Base-by-base conservation (phyloP, 2,113 vertebrate species). In the Gymnarchus niloticus region DNA sequence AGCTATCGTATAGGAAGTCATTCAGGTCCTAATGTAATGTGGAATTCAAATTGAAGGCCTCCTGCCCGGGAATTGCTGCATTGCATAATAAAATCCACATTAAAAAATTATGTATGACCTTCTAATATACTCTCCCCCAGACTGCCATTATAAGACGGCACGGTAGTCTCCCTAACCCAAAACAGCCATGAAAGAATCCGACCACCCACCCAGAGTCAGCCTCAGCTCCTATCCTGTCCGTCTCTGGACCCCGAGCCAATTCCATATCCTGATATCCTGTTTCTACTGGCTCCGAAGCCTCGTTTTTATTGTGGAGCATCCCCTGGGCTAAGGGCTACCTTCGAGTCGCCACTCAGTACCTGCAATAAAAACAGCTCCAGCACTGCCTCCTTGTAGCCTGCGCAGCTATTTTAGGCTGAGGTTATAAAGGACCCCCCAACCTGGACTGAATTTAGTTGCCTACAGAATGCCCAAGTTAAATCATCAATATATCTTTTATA, bases 391-490 rank as follows among this genome's bases (percentile, higher is more conserved):
- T 57, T 73, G 3, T 33, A 12, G 17, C n/a, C 61, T 54, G 23
- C 48, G 37, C 88, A 92, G 87, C 90, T 93, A 92, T 94, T 91
- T 91, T 85, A 83, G 88, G 88, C 88, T 91, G 90, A 92, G 91
- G 92, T 93, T 92, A 89, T 87, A 90, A 89, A 91, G 92, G 90
- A 90, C 91, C 81, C 80, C n/a, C 17, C 0, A 59, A 54, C 48
- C 56, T 23, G 25, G 52, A 54, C 92, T 92, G 88, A 91, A 92
- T 93, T 91, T 94, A 92, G 92, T 88, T 88, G 56, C 84, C 92
- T 91, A 85, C 92, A 91, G 89, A 88, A 89, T 91, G 88, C 92
- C 92, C 86, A 89, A 91, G 89, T 91, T 88, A 89, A 93, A 93
- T 93, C 91, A 91, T 90, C 90, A 87, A 85, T 92, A 88, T 90